These are phyloP conservation scores for Pampusana beccarii DNA, from an alignment of 2,113 vertebrate genomes.

Conservation along the genomic window DNA sequence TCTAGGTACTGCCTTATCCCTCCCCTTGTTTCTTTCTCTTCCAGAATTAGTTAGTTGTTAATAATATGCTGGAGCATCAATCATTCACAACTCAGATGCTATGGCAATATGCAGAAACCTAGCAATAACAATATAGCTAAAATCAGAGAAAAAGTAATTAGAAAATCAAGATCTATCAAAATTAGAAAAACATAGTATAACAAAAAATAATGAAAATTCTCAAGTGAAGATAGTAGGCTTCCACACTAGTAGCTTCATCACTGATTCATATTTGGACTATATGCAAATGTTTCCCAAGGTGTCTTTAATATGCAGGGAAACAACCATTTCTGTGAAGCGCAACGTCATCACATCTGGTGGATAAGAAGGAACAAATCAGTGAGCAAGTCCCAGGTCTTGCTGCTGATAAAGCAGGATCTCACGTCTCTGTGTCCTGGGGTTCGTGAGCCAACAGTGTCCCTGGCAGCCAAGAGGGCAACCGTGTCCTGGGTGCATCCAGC, in stretches of 20 bases:
- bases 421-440: too few relatives aligned
- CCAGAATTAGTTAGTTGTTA: not conserved
- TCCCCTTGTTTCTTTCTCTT: not conserved
- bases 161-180: not conserved
- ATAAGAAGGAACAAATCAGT: too few relatives aligned
- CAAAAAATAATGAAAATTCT: not conserved
- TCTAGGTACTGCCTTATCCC: not conserved
- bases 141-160: not conserved
- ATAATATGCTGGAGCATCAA: not conserved
- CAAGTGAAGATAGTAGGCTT: not conserved
- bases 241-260: not conserved
- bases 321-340: not conserved
- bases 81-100: not conserved
- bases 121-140: not conserved
- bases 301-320: not conserved
- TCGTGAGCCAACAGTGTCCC: too few relatives aligned
- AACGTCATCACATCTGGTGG: not conserved
- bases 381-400: not conserved
- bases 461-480: too few relatives aligned
- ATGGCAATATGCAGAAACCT: not conserved
- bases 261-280: not conserved
- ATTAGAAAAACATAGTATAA: not conserved
- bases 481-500: too few relatives aligned
- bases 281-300: not conserved
- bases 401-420: too few relatives aligned